Percentiles rank a stretch among this genome's conserved stretches.
Conservation (phyloP, 2,113 vertebrate genomes). For the sheep (Ovis aries) region ARS-UI_Ramb_v3.0 NC_056064.1:7504501-7505000, state of each 20-base stretch:
- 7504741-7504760: neutral
- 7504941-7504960: neutral
- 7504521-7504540: too few species aligned
- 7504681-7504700: neutral
- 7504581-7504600: too few species aligned
- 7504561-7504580: too few species aligned
- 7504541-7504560: too few species aligned
- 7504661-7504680: neutral
- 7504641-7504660: neutral
- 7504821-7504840: neutral
- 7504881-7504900: neutral
- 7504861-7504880: neutral
- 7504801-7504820: neutral
- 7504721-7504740: neutral
- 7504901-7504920: neutral
- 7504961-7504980: neutral
- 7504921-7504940: neutral
- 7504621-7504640: too few species aligned
- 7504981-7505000: neutral
- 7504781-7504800: neutral
- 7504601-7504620: too few species aligned
- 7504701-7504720: neutral
- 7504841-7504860: neutral
- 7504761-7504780: neutral
- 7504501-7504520: too few species aligned